Percentiles rank a stretch among this genome's conserved stretches.
Conservation (phyloP, 2,797 vertebrate genomes). For the Peromyscus nudipes region DNA sequence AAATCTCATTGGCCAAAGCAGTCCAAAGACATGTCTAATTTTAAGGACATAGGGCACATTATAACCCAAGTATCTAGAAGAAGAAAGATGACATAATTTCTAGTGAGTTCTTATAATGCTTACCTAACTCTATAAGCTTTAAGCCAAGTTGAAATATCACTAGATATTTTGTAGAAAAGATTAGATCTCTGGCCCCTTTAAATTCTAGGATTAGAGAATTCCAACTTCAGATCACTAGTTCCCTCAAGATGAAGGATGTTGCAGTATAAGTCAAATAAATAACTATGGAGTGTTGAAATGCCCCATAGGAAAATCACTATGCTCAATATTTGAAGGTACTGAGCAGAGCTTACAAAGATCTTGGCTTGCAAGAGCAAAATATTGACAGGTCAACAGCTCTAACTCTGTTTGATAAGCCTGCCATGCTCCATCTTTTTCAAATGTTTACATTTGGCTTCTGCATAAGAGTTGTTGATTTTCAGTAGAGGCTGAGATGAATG, state of each 20-base stretch:
- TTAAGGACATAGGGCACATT: neutral
- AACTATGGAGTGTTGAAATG: slow-evolving; percentile 29
- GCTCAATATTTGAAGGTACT: slow-evolving; percentile 65
- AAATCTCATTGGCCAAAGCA: neutral
- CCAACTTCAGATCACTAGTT: neutral
- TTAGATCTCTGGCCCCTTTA: slow-evolving; percentile 17
- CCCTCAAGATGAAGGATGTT: slow-evolving; percentile 41
- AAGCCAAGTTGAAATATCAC: slow-evolving; percentile 26
- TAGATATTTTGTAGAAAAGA: slow-evolving; percentile 23
- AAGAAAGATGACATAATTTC: neutral
- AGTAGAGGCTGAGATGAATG: slow-evolving; percentile 61
- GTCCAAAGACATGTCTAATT: neutral
- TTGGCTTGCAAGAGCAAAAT: slow-evolving; percentile 70
- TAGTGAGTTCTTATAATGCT: neutral
- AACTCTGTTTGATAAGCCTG: slow-evolving; percentile 67
- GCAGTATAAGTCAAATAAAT: slow-evolving; percentile 46
- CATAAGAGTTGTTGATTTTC: slow-evolving; percentile 71
- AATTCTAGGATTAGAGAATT: slow-evolving; percentile 57
- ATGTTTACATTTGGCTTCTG: slow-evolving; percentile 75
- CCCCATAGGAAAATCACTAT: slow-evolving; percentile 57
- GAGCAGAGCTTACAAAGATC: slow-evolving; percentile 56
- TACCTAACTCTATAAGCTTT: slow-evolving; percentile 9
- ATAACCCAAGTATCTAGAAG: neutral
- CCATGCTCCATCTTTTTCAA: slow-evolving; percentile 44
- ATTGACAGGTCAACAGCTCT: slow-evolving; percentile 68